Evolutionary conservation across 2,888 invertebrate genomes (phyloP).

Genomic region (Yponomeuta evonymella): DNA sequence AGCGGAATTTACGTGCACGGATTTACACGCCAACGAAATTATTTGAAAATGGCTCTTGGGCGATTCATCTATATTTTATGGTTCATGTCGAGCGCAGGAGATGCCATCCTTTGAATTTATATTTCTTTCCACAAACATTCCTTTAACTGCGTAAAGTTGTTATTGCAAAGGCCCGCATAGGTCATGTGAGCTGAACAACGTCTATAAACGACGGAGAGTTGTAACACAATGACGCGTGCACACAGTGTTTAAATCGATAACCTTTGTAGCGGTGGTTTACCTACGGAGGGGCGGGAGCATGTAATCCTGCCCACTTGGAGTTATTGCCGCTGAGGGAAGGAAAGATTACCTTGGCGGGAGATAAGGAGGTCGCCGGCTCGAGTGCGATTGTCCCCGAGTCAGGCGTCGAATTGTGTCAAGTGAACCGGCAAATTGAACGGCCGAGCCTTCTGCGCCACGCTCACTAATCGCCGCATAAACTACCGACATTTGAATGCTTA

Average conservation of each 20-base stretch:
- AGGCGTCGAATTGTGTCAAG: conserved; percentile 77
- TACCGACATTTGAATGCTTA: conserved; percentile 57
- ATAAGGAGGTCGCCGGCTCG: conserved; percentile 75
- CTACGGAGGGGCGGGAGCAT: conserved; percentile 69
- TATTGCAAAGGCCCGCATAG: background rate
- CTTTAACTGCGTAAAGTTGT: background rate
- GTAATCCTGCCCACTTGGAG: conserved; percentile 76
- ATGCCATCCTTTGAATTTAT: conserved; percentile 8
- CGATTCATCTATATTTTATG: conserved; percentile 61
- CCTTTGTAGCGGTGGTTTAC: conserved; percentile 68
- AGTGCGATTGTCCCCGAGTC: conserved; percentile 76
- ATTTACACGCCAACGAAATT: conserved; percentile 71
- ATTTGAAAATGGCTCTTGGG: conserved; percentile 63
- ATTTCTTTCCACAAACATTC: background rate
- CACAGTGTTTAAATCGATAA: conserved; percentile 71
- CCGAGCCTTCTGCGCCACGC: conserved; percentile 69
- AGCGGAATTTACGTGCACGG: conserved; percentile 69
- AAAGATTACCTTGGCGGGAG: conserved; percentile 76
- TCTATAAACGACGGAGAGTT: background rate
- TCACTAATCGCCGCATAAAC: conserved; percentile 75
- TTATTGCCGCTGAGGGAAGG: conserved; percentile 75
- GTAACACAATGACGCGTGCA: conserved; percentile 35
- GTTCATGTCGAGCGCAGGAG: conserved; percentile 20
- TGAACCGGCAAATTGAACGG: conserved; percentile 77
- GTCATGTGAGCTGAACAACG: background rate